Conservation (phyloP, 2,797 vertebrate genomes). For the Spinibarbus caldwelli region DNA sequence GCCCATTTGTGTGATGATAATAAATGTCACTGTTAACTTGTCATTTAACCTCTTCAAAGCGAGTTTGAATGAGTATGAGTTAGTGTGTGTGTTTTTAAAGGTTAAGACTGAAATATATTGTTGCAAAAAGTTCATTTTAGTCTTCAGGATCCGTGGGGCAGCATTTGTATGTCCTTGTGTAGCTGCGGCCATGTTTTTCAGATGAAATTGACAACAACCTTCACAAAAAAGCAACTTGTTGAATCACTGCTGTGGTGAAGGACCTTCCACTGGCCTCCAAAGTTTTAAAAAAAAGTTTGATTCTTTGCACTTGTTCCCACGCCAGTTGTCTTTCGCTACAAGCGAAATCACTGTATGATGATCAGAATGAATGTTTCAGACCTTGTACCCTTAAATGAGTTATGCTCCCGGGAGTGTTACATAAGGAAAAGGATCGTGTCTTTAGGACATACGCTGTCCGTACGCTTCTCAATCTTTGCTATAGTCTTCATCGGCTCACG, state of each 20-base stretch:
- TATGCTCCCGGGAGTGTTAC: constrained; percentile 20
- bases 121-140: not conserved
- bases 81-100: not conserved
- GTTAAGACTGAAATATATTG: not conserved
- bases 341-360: not conserved
- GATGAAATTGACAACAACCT: not conserved
- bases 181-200: not conserved
- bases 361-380: constrained; percentile 53
- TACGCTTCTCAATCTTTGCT: constrained; percentile 33
- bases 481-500: constrained; percentile 33
- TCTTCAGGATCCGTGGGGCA: not conserved
- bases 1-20: not conserved
- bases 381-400: constrained; percentile 64
- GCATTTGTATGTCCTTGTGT: not conserved
- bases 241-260: not conserved
- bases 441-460: not conserved
- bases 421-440: constrained; percentile 22
- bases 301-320: not conserved
- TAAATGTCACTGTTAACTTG: not conserved
- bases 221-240: constrained; percentile 1
- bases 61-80: not conserved
- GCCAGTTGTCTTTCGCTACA: not conserved
- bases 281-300: constrained; percentile 7
- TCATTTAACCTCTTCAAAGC: not conserved
- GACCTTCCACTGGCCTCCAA: not conserved